Evolutionary conservation across 1,140 invertebrate genomes (phyloP), one percentile per base, ranked within the genome.

Genomic region (Plectrocnemia conspersa): DNA sequence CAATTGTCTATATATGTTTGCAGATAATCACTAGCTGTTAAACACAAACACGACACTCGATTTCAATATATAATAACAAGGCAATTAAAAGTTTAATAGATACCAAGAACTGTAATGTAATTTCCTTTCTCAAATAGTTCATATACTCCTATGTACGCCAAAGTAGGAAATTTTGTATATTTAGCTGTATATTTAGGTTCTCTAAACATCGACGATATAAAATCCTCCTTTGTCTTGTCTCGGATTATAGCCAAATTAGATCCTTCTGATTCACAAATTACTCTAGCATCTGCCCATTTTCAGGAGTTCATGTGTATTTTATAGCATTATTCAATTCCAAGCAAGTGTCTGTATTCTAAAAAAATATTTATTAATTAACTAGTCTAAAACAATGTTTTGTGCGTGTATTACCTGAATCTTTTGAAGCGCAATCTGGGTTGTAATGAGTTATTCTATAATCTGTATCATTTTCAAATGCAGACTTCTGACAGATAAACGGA

Each of bases 221-320:
- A 23, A 2, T 21, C n/a, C 27, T 35, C 29, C 18, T 35, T 19
- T 35, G 7, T 11, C 23, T 44, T 25, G 10, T 27, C 35, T 16
- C 21, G 19, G 10, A 54, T 40, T 19, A 35, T 42, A 9, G 52
- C 52, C 10, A 45, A 16, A 9, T 32, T 10, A 7, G 18, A 38
- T 2, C 38, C 52, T 54, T 54, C 52, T 7, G 52, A 13, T 22
- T 54, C 19, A 23, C 52, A 54, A 13, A 44, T 42, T 11, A 19
- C 21, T 4, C 52, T 11, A 11, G 52, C 52, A n/a, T 42, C 40
- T 3, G 3, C 19, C 52, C 52, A 54, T 18, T 18, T 19, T 16
- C 18, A 29, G 2, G 41, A 27, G 21, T 54, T 45, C 41, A 33
- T 2, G 21, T 52, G 48, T 9, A 52, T n/a, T 38, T 52, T 52